These are phyloP conservation scores for Bombus soroeensis DNA, from an alignment of 1,140 invertebrate species.

Conservation along the genomic window DNA sequence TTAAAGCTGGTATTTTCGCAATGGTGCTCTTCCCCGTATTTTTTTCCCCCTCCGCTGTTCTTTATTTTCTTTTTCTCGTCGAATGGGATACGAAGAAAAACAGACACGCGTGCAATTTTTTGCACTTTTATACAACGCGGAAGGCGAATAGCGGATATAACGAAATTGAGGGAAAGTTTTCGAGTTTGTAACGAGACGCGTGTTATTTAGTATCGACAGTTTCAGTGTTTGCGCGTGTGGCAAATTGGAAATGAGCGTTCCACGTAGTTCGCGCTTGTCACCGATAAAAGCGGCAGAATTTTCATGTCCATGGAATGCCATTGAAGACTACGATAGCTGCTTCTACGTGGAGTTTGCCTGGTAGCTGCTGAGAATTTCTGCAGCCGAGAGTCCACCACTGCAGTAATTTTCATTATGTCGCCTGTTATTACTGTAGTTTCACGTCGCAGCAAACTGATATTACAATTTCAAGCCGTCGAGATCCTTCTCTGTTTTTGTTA, in stretches of 20 bases:
- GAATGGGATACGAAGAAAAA: not conserved
- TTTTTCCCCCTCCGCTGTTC: not conserved
- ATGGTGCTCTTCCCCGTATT: not conserved
- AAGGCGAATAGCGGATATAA: not conserved
- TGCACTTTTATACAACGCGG: not conserved
- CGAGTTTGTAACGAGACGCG: not conserved
- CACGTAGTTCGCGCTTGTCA: slow-evolving; percentile 8
- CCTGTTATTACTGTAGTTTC: slow-evolving; percentile 29
- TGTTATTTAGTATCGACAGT: slow-evolving; percentile 7
- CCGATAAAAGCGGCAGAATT: not conserved
- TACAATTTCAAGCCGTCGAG: slow-evolving; percentile 7
- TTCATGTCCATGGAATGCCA: slow-evolving; percentile 2
- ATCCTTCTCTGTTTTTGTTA: slow-evolving; percentile 14
- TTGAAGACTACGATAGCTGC: not conserved
- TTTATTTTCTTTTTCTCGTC: not conserved
- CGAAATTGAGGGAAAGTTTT: not conserved
- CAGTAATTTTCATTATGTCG: slow-evolving; percentile 31
- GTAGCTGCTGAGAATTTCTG: slow-evolving; percentile 19
- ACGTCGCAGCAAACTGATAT: not conserved
- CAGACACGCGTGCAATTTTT: not conserved
- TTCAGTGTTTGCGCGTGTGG: not conserved
- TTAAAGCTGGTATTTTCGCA: not conserved
- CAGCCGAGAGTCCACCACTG: not conserved
- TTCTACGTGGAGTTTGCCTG: too few relatives aligned
- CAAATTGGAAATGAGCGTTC: slow-evolving; percentile 37